Evolutionary conservation across 1,140 invertebrate species (phyloP), one percentile per base, ranked within the genome.

Genomic region (Laodelphax striatellus): DNA sequence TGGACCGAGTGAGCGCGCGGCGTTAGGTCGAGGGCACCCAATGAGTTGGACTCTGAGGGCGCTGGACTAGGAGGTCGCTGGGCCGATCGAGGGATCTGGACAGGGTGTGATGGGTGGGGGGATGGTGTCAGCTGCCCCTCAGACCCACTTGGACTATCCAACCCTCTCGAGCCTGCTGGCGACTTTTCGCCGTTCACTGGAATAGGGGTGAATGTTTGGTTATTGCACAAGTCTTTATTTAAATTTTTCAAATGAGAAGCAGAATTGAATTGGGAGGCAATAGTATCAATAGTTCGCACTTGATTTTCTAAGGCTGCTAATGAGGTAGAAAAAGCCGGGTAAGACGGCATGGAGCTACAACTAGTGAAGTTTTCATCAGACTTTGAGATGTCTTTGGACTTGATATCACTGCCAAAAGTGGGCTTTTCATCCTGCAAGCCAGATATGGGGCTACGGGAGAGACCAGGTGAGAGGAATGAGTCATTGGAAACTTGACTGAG

Each of bases 221-320:
- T 67, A 55, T 66, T 69, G 61, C 70, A 71, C 41, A 74, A 62
- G 66, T 77, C 75, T 57, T 77, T 75, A 34, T 67, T 66, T 65
- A 70, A 76, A 65, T 62, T 76, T 66, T 67, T 78, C 63, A 71
- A 70, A 61, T 75, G 55, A 59, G 56, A 61, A 52, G 77, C 21
- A 50, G 46, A 10, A 50, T 50, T 50, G 69, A 74, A 76, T 67
- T 78, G 75, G 67, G 79, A 76, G 72, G 77, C 76, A 75, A 78
- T 70, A 59, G 82, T 80, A 67, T 76, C 83, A 68, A 84, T 82
- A 57, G 82, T 84, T 71, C 82, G 79, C 64, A 84, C 80, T 75
- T 88, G 83, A 69, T 86, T 84, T 67, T 86, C 84, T 8, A 87
- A 77, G 52, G 86, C 88, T 57, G 86, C 84, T 59, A 91, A 76